These are phyloP conservation scores for Copsychus sechellarum DNA, from an alignment of 2,113 vertebrate species.

Conservation along the genomic window DNA sequence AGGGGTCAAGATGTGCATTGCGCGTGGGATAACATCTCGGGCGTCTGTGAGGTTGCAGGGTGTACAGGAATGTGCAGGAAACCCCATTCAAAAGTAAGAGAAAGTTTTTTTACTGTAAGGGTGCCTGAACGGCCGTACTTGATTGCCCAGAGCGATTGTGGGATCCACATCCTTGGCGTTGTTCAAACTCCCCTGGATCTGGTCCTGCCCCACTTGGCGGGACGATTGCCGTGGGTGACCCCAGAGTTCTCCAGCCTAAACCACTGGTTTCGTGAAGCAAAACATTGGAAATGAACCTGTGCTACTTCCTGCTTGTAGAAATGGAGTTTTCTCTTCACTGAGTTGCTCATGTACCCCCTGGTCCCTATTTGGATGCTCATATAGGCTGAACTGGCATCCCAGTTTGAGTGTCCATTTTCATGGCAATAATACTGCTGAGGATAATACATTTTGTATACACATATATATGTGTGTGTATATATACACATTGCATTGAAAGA, in stretches of 20 bases:
- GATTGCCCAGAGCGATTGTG: rapidly evolving
- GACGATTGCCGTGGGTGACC: rapidly evolving
- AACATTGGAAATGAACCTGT: not conserved
- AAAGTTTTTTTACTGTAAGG: rapidly evolving
- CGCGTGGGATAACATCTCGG: rapidly evolving
- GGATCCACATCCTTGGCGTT: not conserved
- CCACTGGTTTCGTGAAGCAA: not conserved
- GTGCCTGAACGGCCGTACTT: rapidly evolving
- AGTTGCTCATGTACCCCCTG: rapidly evolving
- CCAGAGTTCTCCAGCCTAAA: not conserved
- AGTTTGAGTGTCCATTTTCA: not conserved
- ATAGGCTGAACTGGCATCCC: not conserved
- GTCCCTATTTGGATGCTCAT: rapidly evolving
- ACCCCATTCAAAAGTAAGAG: rapidly evolving
- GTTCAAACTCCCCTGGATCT: no score
- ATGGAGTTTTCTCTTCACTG: not conserved
- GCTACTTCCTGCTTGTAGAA: not conserved
- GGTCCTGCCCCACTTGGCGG: not conserved
- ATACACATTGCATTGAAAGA: not conserved
- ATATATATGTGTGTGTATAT: rapidly evolving
- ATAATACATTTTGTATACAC: not conserved
- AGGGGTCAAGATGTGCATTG: rapidly evolving
- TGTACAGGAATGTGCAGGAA: rapidly evolving
- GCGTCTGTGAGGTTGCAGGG: rapidly evolving
- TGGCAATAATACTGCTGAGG: not conserved